Evolutionary conservation across 2,888 invertebrate genomes (phyloP).

Genomic region (Pyrochroa serraticornis): DNA sequence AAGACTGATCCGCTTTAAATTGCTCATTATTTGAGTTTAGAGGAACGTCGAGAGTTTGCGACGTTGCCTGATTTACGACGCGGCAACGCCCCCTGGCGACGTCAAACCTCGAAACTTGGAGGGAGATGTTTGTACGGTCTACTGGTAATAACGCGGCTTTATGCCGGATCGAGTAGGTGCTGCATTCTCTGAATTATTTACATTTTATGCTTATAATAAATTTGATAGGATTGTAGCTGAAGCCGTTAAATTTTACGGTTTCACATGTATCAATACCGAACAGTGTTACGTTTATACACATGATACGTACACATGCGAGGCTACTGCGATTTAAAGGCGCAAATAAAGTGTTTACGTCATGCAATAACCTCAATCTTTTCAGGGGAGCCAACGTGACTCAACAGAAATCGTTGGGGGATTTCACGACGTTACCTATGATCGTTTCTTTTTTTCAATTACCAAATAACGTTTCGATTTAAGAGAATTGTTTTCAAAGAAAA

Average conservation of each 20-base stretch:
- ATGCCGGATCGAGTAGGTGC: conserved; percentile 16
- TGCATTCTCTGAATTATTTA: conserved; percentile 29
- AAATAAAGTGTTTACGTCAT: conserved; percentile 25
- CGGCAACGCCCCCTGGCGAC: conserved; percentile 4
- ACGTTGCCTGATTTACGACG: conserved; percentile 21
- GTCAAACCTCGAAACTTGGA: background rate
- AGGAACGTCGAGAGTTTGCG: conserved; percentile 13
- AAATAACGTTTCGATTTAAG: no score
- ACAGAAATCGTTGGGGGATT: conserved; percentile 6
- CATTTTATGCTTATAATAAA: conserved; percentile 36
- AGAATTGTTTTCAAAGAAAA: no score
- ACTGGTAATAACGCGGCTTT: conserved; percentile 24
- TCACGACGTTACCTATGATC: no score
- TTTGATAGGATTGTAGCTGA: conserved; percentile 33
- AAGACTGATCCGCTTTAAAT: conserved; percentile 33
- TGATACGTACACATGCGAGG: conserved; percentile 8
- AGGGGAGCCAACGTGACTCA: background rate
- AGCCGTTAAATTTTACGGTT: conserved; percentile 24
- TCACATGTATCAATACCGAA: conserved; percentile 26
- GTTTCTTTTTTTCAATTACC: no score
- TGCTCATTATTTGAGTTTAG: conserved; percentile 33
- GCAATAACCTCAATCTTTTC: conserved; percentile 21
- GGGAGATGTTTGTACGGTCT: conserved; percentile 5
- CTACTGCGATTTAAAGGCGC: conserved; percentile 16
- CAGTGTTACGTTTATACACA: conserved; percentile 18